Evolutionary conservation across 2,797 vertebrate species (phyloP), one percentile per base, ranked within the genome.

Genomic region (Xerus rutilus): DNA sequence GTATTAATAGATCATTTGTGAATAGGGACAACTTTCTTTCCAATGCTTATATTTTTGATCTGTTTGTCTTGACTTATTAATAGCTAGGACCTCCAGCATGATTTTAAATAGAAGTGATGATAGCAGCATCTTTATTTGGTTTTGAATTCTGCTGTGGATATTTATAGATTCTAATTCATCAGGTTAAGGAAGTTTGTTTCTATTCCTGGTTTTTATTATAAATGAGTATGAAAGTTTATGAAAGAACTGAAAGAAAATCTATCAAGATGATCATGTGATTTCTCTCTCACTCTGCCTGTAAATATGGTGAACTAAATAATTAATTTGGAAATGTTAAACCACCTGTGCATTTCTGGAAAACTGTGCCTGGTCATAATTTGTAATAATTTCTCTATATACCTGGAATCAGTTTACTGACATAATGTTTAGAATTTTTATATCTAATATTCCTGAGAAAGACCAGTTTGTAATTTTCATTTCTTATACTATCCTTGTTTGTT

Each of bases 11-110:
- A n/a, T 89, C 43, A 94, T 82, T 89, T 93, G 7, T 78, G 14
- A 95, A 88, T 94, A 96, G 92, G 18, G 17, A 47, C 9, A 82
- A 76, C 8, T 91, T 85, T 78, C 5, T 76, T 82, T 86, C 35
- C 13, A 87, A 43, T 67, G 43, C 17, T 64, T 69, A 70, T 45
- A 21, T 18, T 92, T 93, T 77, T 93, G 5, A 84, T 93, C 86
- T 87, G 9, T 62, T 87, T 95, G 86, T 93, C 78, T 93, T 85
- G 32, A 8, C 45, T 93, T 94, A 84, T 62, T 94, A 11, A 94
- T 86, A 81, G 18, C 13, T 64, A 67, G 18, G 39, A 64, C 17
- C 57, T 91, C 20, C 3, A 91, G 21, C 32, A 73, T 21, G 67
- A 74, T 72, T 65, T 11, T 59, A 35, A 79, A 67, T 59, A 72